These are phyloP conservation scores for Brachyhypopomus gauderio DNA, from an alignment of 2,113 vertebrate species.

Conservation along the genomic window DNA sequence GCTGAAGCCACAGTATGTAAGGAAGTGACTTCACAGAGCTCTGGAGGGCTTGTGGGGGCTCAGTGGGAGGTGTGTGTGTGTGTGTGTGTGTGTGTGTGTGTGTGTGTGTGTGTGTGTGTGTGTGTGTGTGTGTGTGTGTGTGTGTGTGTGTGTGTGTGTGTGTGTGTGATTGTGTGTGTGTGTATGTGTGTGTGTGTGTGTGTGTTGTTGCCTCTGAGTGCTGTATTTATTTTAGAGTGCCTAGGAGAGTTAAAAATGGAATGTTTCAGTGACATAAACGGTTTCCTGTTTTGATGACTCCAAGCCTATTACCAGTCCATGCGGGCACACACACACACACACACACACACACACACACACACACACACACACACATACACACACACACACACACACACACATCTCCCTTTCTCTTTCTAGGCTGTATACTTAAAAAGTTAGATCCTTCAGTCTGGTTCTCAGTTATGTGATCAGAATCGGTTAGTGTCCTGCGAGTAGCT, in stretches of 20 bases:
- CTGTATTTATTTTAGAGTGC: slow-evolving; percentile 48
- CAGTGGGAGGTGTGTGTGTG: slow-evolving; percentile 1
- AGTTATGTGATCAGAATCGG: slow-evolving; percentile 29
- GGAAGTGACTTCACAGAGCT: neutral
- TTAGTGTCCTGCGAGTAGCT: slow-evolving; percentile 17
- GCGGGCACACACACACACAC: too few species aligned
- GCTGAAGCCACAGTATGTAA: neutral
- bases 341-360: neutral
- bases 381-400: slow-evolving; percentile 12
- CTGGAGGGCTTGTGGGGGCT: neutral
- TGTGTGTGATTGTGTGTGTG: slow-evolving; percentile 11
- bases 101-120: slow-evolving; percentile 34
- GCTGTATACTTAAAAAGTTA: neutral
- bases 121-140: slow-evolving; percentile 19
- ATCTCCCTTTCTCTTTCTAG: neutral
- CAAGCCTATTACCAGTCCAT: slow-evolving; percentile 16
- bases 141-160: slow-evolving; percentile 15
- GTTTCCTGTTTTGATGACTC: slow-evolving; percentile 60
- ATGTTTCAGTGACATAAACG: slow-evolving; percentile 55
- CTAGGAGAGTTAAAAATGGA: slow-evolving; percentile 53
- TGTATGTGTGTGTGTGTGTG: slow-evolving; percentile 20
- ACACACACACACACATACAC: neutral
- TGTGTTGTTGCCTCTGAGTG: slow-evolving; percentile 33
- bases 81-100: slow-evolving; percentile 19
- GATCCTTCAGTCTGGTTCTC: neutral